These are phyloP conservation scores for Patella vulgata DNA, from an alignment of 1,140 invertebrate genomes.

Conservation along the genomic window DNA sequence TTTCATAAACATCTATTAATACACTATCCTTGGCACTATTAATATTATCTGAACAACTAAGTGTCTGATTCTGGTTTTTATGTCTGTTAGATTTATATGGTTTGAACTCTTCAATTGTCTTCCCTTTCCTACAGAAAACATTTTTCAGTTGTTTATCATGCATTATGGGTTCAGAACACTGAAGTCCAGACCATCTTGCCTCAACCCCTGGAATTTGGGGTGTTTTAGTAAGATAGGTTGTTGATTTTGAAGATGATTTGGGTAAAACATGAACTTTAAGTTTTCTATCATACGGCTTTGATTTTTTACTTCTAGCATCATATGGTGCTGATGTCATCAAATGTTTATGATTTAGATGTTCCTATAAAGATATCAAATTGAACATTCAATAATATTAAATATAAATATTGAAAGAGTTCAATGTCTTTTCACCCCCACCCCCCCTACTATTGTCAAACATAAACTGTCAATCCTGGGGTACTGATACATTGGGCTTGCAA, in stretches of 20 bases:
- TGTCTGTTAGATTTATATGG: conserved; percentile 8
- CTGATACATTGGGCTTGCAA: too few species aligned
- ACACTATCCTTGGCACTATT: too few species aligned
- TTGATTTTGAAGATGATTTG: too few species aligned
- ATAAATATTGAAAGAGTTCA: conserved; percentile 7
- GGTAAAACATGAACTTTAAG: conserved; percentile 15
- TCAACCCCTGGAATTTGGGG: too few species aligned
- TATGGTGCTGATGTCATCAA: conserved; percentile 32
- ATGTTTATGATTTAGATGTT: conserved; percentile 1
- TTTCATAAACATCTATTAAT: too few species aligned
- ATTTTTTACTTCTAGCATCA: conserved; percentile 44
- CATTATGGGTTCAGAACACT: conserved; percentile 17
- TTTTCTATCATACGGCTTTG: conserved; percentile 32
- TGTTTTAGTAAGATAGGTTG: too few species aligned
- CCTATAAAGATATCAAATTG: conserved; percentile 6
- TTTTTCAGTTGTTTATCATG: conserved; percentile 42
- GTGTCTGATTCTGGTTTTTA: neutral
- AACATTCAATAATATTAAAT: neutral
- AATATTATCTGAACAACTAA: too few species aligned
- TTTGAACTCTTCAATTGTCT: neutral
- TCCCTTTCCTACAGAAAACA: conserved; percentile 27
- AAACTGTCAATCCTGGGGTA: too few species aligned
- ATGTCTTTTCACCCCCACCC: too few species aligned
- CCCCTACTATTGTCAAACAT: too few species aligned
- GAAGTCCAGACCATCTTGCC: too few species aligned